These are phyloP conservation scores for Linnaemya vulpina DNA, from an alignment of 2,888 invertebrate species.

Conservation along the genomic window DNA sequence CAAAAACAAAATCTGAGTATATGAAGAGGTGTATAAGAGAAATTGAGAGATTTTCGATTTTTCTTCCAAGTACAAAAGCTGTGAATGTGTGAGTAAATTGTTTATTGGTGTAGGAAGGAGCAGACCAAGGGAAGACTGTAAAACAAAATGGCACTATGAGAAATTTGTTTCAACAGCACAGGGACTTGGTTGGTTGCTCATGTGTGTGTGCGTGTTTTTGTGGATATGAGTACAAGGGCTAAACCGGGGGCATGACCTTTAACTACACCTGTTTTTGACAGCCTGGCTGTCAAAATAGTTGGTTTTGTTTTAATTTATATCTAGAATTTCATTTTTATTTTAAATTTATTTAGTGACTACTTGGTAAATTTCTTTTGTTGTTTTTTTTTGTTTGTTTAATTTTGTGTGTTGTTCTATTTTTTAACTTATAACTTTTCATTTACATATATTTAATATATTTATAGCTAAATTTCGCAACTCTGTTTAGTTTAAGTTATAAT, in stretches of 20 bases:
- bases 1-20: conserved; percentile 56
- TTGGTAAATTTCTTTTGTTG: conserved; percentile 30
- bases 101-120: neutral
- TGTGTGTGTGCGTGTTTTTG: neutral
- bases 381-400: too few relatives aligned
- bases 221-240: conserved; percentile 10
- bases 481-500: conserved; percentile 24
- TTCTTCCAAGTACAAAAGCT: neutral
- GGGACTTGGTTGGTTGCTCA: neutral
- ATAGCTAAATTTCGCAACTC: conserved; percentile 44
- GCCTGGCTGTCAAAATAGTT: conserved; percentile 70
- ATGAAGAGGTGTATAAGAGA: neutral
- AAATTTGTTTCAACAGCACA: conserved; percentile 45
- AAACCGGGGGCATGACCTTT: conserved; percentile 31
- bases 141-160: conserved; percentile 65
- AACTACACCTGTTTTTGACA: conserved; percentile 61
- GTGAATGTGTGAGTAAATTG: neutral
- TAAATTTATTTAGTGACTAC: conserved; percentile 62
- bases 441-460: neutral
- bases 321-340: conserved; percentile 32
- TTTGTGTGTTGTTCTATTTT: too few relatives aligned
- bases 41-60: too few relatives aligned
- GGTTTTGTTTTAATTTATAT: conserved; percentile 25
- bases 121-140: neutral
- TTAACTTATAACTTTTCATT: conserved; percentile 21